These are phyloP conservation scores for Melipona quadrifasciata DNA, from an alignment of 1,140 invertebrate species.

Conservation along the genomic window DNA sequence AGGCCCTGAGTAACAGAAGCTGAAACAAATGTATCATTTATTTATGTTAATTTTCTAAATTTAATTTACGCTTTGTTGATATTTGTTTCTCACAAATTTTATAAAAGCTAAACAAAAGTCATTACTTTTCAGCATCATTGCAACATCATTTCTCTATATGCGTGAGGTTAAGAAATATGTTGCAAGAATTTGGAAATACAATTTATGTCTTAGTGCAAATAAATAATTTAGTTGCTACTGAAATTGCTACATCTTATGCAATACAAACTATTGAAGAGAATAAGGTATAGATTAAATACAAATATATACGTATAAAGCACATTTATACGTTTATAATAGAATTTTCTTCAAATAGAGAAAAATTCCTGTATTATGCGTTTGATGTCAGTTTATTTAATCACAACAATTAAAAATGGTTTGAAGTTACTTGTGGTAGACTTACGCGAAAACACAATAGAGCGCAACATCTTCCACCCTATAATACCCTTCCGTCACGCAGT, in stretches of 20 bases:
- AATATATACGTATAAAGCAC: not conserved
- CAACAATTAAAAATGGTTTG: not conserved
- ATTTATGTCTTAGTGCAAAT: not conserved
- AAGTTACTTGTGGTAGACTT: conserved; percentile 35
- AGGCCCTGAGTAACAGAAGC: conserved; percentile 56
- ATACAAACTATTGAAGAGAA: conserved; percentile 22
- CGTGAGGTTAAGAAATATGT: conserved; percentile 18
- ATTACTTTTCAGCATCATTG: not conserved
- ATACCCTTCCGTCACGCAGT: conserved; percentile 18
- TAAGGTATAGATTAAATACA: not conserved
- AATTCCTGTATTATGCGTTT: not conserved
- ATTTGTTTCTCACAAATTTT: not conserved
- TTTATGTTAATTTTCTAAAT: not conserved
- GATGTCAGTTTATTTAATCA: not conserved
- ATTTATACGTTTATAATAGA: not conserved
- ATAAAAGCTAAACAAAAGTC: not conserved
- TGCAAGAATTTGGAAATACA: not conserved
- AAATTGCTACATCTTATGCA: conserved; percentile 38
- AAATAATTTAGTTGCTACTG: conserved; percentile 9
- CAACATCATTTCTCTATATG: not conserved
- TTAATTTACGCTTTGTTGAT: not conserved
- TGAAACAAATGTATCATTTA: conserved; percentile 7
- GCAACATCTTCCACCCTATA: conserved; percentile 45
- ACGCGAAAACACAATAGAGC: conserved; percentile 54
- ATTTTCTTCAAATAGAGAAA: not conserved